A percentile compares a stretch with the other conserved stretches of the same genome.
These are phyloP conservation scores for Acanthosoma haemorrhoidale DNA, from an alignment of 2,888 invertebrate genomes.

Conservation along the genomic window DNA sequence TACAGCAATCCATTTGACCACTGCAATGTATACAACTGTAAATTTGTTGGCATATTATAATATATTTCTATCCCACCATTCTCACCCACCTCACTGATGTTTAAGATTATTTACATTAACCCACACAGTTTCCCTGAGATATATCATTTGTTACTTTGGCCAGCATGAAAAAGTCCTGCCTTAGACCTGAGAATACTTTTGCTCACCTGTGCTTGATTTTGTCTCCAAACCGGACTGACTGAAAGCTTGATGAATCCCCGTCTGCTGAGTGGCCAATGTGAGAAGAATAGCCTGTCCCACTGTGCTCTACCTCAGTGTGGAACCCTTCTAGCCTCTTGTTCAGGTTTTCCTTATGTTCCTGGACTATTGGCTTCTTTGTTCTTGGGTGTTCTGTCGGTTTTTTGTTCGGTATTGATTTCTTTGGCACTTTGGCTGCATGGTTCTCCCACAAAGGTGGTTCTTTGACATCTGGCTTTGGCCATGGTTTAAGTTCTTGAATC, in stretches of 20 bases:
- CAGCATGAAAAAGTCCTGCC: too few relatives aligned
- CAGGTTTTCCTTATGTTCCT: background rate
- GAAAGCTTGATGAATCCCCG: slow-evolving; percentile 32
- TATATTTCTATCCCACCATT: too few relatives aligned
- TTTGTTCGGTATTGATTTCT: background rate
- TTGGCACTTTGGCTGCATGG: background rate
- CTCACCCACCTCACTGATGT: too few relatives aligned
- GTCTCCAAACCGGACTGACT: slow-evolving; percentile 31
- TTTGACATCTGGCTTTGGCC: background rate
- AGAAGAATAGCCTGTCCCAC: slow-evolving; percentile 26
- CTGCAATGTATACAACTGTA: too few relatives aligned
- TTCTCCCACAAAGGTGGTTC: background rate
- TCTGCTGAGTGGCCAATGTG: slow-evolving; percentile 34
- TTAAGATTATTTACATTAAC: too few relatives aligned
- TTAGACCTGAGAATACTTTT: too few relatives aligned
- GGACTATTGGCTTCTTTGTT: background rate
- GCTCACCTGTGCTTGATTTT: background rate
- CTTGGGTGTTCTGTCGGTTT: background rate
- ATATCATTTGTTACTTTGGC: too few relatives aligned
- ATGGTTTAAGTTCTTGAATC: background rate
- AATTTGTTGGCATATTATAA: too few relatives aligned
- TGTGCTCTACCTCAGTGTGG: background rate
- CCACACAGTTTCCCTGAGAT: too few relatives aligned
- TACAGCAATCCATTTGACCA: too few relatives aligned
- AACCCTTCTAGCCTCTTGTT: background rate